Evolutionary conservation across 2,797 vertebrate species (phyloP).

Genomic region (Sebastes cheni): DNA sequence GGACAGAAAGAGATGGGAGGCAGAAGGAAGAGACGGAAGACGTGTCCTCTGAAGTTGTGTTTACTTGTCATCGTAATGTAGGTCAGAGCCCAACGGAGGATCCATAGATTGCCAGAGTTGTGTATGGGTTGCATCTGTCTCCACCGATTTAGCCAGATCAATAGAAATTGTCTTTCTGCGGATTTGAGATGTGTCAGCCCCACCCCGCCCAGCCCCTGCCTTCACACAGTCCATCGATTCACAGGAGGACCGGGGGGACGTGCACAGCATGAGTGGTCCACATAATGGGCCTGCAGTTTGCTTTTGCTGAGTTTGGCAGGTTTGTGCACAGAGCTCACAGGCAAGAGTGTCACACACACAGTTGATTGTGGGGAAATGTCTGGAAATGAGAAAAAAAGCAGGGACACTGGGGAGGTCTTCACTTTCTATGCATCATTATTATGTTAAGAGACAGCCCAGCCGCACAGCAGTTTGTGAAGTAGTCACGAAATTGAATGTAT

Average conservation of each 20-base stretch:
- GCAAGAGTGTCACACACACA: neutral
- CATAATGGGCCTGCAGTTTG: conserved; percentile 50
- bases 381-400: neutral
- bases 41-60: conserved; percentile 75
- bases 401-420: neutral
- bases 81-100: conserved; percentile 78
- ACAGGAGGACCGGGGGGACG: conserved; percentile 41
- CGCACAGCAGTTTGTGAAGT: no score
- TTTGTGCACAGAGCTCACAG: conserved; percentile 41
- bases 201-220: neutral
- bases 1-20: conserved; percentile 19
- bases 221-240: conserved; percentile 56
- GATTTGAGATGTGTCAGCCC: conserved; percentile 57
- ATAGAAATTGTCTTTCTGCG: conserved; percentile 61
- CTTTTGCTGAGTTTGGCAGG: conserved; percentile 53
- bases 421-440: neutral
- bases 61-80: conserved; percentile 79
- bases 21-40: conserved; percentile 51
- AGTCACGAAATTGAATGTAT: no score
- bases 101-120: conserved; percentile 48
- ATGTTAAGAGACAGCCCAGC: neutral
- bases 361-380: neutral
- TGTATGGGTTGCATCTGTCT: conserved; percentile 62
- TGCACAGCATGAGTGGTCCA: conserved; percentile 46
- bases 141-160: conserved; percentile 62